Base-by-base conservation (phyloP, 53 echinoderm and acorn worm genomes). In the Luidia sarsii region DNA sequence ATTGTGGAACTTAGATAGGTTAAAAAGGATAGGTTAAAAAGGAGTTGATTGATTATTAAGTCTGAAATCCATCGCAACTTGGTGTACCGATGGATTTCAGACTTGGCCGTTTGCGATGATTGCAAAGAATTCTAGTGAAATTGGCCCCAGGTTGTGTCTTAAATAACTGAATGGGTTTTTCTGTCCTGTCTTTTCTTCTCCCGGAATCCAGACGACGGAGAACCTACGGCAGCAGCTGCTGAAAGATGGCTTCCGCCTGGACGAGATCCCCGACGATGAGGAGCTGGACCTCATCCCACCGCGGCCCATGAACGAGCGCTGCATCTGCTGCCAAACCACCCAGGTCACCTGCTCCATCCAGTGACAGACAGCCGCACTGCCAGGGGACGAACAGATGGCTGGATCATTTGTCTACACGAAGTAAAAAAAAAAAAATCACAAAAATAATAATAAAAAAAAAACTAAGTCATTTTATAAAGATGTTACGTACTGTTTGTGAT, bases 271-370 rank as follows among this genome's bases (percentile, higher is more conserved):
- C 0, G 99, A 99, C 69, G 99, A 99, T 34, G 99, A 94, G 52
- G 99, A 99, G 62, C 77, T 99, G 46, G 99, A 99, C 48, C 81
- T 99, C 15, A 99, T 99, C 62, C 99, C 99, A 23, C 99, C 99
- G 8, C 75, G 94, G 25, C 94, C 99, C 15, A 91, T 93, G 87
- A 87, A 87, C 59, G 99, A 99, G 68, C 86, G 99, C 32, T 99
- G 99, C 62, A 84, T 90, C 80, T 99, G 99, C 71, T 99, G 99
- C 84, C 94, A 94, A 81, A 65, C 87, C 43, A 77, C 77, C 46
- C 77, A 77, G 33, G 77, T 77, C 46, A 61, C 77, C 7, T 77
- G 77, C 60, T 77, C 62, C 21, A 77, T 77, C 48, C 77, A 77
- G 77, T 77, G 77, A 77, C 77, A 60, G 77, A 77, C 77, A 61